These are phyloP conservation scores for Zaprionus nigranus DNA, from an alignment of 1,140 invertebrate genomes.

Conservation along the genomic window DNA sequence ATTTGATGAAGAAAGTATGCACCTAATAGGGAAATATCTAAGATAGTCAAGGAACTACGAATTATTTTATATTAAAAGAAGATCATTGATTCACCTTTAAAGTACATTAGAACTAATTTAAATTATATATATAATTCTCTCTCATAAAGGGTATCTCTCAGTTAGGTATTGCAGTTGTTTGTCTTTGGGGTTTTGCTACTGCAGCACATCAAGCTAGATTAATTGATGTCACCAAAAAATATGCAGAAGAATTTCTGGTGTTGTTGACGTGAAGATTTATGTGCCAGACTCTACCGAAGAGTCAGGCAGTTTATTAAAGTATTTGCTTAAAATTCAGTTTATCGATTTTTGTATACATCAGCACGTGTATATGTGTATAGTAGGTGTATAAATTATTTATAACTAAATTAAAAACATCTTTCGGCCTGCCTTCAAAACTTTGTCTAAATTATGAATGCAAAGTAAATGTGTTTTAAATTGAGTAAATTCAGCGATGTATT, in stretches of 20 bases:
- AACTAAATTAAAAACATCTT: constrained; percentile 50
- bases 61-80: too few relatives aligned
- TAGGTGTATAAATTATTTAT: constrained; percentile 75
- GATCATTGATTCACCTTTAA: neutral
- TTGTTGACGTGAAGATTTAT: constrained; percentile 64
- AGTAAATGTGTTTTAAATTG: constrained; percentile 60
- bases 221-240: constrained; percentile 57
- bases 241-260: constrained; percentile 38
- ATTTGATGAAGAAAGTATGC: neutral
- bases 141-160: neutral
- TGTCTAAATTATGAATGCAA: constrained; percentile 73
- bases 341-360: constrained; percentile 29
- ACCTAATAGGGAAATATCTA: neutral
- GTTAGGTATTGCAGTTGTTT: constrained; percentile 6
- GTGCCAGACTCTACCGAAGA: constrained; percentile 37
- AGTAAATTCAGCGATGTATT: constrained; percentile 58
- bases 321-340: constrained; percentile 61
- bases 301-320: constrained; percentile 39
- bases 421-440: constrained; percentile 3
- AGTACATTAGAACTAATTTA: neutral
- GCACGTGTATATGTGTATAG: constrained; percentile 26
- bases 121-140: neutral
- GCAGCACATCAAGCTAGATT: constrained; percentile 60
- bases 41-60: too few relatives aligned
- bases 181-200: constrained; percentile 4